Conservation (phyloP, 1,140 invertebrate species). For the Rhopalosiphum padi region DNA sequence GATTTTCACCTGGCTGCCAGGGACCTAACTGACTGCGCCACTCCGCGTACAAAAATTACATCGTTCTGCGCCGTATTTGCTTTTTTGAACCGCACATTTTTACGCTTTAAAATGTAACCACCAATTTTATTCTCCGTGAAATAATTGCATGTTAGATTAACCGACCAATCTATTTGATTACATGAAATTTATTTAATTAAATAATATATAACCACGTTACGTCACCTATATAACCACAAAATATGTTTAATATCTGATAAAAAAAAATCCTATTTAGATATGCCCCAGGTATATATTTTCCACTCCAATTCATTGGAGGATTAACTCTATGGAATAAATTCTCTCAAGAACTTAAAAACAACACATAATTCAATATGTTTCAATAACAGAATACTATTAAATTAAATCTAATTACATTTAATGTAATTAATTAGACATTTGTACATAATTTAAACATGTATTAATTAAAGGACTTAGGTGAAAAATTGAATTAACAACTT, state of each 20-base stretch:
- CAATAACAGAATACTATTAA: too few species aligned
- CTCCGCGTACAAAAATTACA: constrained; percentile 48
- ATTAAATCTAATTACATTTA: too few species aligned
- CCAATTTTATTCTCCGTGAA: not conserved
- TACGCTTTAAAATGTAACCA: not conserved
- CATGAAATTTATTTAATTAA: not conserved
- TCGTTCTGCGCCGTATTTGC: constrained; percentile 27
- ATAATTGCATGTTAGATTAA: not conserved
- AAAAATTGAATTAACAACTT: too few species aligned
- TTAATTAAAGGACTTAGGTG: not conserved
- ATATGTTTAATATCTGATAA: not conserved
- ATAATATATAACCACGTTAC: not conserved
- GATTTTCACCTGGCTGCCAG: constrained; percentile 56
- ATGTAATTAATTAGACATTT: too few species aligned
- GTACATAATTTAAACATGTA: not conserved
- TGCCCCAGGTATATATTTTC: not conserved
- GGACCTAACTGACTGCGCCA: constrained; percentile 45
- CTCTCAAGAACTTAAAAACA: not conserved
- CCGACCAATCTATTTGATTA: not conserved
- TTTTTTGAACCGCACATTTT: constrained; percentile 28
- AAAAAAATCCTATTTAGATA: not conserved
- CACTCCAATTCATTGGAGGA: not conserved
- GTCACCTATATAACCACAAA: not conserved
- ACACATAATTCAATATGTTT: not conserved
- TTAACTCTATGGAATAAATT: not conserved